A percentile compares a stretch with the other conserved stretches of the same genome.
phyloP scores from a whole-genome alignment of 2,113 vertebrate species.

The Antechinus flavipes region DNA sequence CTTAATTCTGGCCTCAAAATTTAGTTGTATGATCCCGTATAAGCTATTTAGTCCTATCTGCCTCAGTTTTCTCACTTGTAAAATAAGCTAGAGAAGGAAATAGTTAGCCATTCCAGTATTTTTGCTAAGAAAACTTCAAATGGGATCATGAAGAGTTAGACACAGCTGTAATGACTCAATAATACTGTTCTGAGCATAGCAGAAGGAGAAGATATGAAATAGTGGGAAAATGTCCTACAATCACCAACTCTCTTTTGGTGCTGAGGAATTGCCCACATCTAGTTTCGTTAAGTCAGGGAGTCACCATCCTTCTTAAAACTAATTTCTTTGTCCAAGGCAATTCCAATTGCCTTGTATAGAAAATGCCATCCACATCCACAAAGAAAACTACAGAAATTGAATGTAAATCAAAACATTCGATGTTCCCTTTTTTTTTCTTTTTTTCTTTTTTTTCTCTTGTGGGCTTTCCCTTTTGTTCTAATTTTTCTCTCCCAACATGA shows the following conservation, averaged over 20 bases:
- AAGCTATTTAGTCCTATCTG: not conserved
- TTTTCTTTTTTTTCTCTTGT: too few relatives aligned
- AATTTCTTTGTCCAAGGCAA: not conserved
- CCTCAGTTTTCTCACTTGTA: not conserved
- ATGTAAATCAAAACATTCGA: too few relatives aligned
- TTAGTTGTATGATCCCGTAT: too few relatives aligned
- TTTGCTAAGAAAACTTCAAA: not conserved
- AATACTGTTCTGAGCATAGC: not conserved
- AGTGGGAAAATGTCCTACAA: not conserved
- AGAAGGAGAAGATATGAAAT: not conserved
- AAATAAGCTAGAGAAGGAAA: not conserved
- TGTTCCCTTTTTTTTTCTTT: too few relatives aligned
- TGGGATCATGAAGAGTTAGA: not conserved
- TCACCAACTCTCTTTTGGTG: fast-evolving
- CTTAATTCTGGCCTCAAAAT: not conserved
- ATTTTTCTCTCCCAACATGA: too few relatives aligned
- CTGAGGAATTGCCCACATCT: not conserved
- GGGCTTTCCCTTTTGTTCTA: too few relatives aligned
- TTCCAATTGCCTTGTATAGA: too few relatives aligned
- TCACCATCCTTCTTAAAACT: not conserved
- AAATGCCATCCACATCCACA: too few relatives aligned
- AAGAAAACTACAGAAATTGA: too few relatives aligned
- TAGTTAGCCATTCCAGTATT: not conserved
- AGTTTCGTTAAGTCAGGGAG: not conserved
- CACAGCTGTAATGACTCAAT: not conserved